These are phyloP conservation scores for Drosophila helvetica DNA, from an alignment of 2,888 invertebrate genomes.

Conservation along the genomic window DNA sequence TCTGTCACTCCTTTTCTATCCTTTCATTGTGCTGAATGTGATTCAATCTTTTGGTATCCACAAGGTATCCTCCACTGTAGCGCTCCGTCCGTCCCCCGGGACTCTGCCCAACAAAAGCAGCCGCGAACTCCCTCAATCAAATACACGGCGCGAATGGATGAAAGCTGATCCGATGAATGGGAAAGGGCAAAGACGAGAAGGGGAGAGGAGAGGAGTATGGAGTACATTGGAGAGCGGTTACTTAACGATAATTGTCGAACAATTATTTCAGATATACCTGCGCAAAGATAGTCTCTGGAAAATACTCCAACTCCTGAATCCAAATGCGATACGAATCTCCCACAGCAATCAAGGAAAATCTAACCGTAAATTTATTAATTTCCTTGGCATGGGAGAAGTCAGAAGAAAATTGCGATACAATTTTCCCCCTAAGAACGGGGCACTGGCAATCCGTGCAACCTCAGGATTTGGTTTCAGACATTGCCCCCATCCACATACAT, in stretches of 20 bases:
- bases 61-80: constrained; percentile 9
- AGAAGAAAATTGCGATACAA: too few relatives aligned
- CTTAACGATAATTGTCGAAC: constrained; percentile 17
- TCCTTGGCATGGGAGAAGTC: too few relatives aligned
- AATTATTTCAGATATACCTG: constrained; percentile 19
- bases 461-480: not conserved
- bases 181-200: too few relatives aligned
- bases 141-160: constrained; percentile 14
- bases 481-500: not conserved
- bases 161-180: constrained; percentile 16
- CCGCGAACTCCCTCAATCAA: constrained; percentile 43
- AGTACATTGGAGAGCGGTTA: not conserved
- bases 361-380: too few relatives aligned
- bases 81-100: not conserved
- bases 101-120: too few relatives aligned
- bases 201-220: not conserved
- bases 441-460: too few relatives aligned
- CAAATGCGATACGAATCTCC: too few relatives aligned
- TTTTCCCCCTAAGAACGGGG: too few relatives aligned
- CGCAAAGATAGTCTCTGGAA: too few relatives aligned
- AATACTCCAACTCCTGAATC: too few relatives aligned
- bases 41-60: constrained; percentile 37
- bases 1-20: not conserved
- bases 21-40: constrained; percentile 41
- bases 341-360: too few relatives aligned